Percentiles rank a stretch among this genome's conserved stretches.
phyloP scores from a whole-genome alignment of 2,113 vertebrate genomes.

The Acanthisitta chloris region DNA sequence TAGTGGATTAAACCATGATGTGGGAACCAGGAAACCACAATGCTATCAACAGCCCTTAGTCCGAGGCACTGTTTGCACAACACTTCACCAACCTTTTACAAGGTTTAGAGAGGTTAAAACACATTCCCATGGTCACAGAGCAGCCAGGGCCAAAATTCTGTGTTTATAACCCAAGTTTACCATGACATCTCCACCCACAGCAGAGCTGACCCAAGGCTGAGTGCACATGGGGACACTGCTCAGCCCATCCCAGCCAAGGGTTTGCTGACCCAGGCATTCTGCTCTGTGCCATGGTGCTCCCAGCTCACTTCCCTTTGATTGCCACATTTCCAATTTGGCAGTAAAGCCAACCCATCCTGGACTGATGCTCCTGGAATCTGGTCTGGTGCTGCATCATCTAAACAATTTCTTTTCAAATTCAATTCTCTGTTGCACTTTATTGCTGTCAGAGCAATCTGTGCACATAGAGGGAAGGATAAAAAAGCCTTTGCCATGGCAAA shows the following conservation, averaged over 20 bases:
- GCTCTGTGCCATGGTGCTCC: fast-evolving
- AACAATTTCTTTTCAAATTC: background rate
- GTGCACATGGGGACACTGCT: background rate
- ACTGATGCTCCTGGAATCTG: background rate
- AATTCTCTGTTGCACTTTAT: slow-evolving; percentile 5
- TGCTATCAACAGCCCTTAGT: background rate
- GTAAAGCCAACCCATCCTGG: background rate
- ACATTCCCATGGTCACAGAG: background rate
- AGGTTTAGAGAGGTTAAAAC: background rate
- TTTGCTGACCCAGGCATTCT: background rate
- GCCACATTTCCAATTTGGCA: background rate
- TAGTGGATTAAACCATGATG: background rate
- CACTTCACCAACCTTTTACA: background rate
- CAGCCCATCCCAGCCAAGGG: background rate
- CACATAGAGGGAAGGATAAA: background rate
- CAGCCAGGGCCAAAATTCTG: background rate
- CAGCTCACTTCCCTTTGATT: background rate
- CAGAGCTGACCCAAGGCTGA: background rate
- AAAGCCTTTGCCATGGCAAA: background rate
- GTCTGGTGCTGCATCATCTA: background rate
- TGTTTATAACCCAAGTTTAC: background rate
- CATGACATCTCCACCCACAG: fast-evolving
- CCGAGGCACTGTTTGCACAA: background rate
- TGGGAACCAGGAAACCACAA: background rate
- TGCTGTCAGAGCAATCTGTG: slow-evolving; percentile 7